Conservation (phyloP, 1,140 invertebrate species). For the Amyelois transitella region DNA sequence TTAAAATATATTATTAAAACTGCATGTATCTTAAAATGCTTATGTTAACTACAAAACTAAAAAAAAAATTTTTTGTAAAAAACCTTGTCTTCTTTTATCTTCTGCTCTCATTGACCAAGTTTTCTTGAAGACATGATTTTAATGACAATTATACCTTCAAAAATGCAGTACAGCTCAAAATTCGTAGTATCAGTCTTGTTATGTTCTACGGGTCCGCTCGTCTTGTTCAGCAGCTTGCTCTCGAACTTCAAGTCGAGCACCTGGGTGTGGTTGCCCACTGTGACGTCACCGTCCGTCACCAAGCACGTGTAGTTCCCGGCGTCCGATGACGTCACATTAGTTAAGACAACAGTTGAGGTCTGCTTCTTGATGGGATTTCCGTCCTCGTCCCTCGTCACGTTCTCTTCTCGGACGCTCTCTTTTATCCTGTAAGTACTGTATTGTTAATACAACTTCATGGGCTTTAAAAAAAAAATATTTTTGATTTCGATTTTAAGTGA, state of each 20-base stretch:
- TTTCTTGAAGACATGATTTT: too few species aligned
- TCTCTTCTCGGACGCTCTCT: slow-evolving; percentile 22
- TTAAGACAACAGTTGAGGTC: slow-evolving; percentile 60
- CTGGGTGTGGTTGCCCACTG: slow-evolving; percentile 16
- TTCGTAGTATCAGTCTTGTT: slow-evolving; percentile 40
- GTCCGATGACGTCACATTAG: slow-evolving; percentile 68
- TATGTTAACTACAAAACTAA: too few species aligned
- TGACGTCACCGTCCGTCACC: slow-evolving; percentile 33
- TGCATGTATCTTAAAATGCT: too few species aligned
- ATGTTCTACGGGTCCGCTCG: slow-evolving; percentile 32
- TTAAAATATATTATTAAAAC: too few species aligned
- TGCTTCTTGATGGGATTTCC: slow-evolving; percentile 39
- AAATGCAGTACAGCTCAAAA: slow-evolving; percentile 48
- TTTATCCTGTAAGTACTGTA: slow-evolving; percentile 28
- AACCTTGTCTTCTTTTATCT: too few species aligned
- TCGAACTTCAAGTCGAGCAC: slow-evolving; percentile 47
- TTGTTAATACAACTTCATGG: neutral
- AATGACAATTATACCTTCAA: slow-evolving; percentile 46
- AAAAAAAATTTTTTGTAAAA: too few species aligned
- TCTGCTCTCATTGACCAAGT: too few species aligned
- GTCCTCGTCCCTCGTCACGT: slow-evolving; percentile 31
- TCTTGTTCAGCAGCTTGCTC: slow-evolving; percentile 35
- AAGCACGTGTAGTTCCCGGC: slow-evolving; percentile 76
- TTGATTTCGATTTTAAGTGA: too few species aligned
- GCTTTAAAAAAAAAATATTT: too few species aligned